Evolutionary conservation across 2,113 vertebrate species (phyloP).

Genomic region (Emydura subglobosa): DNA sequence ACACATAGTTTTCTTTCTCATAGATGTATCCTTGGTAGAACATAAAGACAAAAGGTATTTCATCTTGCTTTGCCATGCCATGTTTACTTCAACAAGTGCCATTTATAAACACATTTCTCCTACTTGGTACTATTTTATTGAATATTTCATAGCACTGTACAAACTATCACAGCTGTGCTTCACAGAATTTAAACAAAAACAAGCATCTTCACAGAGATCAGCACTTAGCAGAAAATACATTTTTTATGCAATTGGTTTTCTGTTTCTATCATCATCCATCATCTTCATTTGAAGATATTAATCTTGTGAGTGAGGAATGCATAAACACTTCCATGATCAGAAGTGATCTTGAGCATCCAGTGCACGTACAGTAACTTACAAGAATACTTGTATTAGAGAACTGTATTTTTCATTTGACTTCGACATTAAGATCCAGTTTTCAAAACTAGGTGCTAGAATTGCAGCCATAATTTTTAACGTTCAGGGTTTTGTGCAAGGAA

Average conservation of each 20-base stretch:
- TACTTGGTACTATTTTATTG: slow-evolving; percentile 10
- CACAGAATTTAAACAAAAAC: slow-evolving; percentile 52
- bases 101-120: slow-evolving; percentile 30
- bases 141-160: slow-evolving; percentile 37
- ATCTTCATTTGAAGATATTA: slow-evolving; percentile 29
- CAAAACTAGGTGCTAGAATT: not conserved
- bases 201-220: slow-evolving; percentile 3
- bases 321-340: not conserved
- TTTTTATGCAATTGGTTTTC: not conserved
- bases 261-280: slow-evolving; percentile 5
- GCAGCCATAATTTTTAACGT: not conserved
- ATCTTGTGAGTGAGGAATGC: slow-evolving; percentile 4
- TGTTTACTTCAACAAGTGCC: slow-evolving; percentile 15
- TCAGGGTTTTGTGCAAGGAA: not conserved
- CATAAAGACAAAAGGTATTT: not conserved
- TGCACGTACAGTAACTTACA: not conserved
- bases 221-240: not conserved
- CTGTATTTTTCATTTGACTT: not conserved
- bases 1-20: not conserved
- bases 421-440: not conserved
- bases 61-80: not conserved
- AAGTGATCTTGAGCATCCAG: not conserved
- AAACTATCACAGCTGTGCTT: slow-evolving; percentile 34
- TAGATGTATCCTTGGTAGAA: not conserved
- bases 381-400: not conserved